Evolutionary conservation across 2,888 invertebrate genomes (phyloP), one percentile per base, ranked within the genome.

Genomic region (Miltochrista miniata): DNA sequence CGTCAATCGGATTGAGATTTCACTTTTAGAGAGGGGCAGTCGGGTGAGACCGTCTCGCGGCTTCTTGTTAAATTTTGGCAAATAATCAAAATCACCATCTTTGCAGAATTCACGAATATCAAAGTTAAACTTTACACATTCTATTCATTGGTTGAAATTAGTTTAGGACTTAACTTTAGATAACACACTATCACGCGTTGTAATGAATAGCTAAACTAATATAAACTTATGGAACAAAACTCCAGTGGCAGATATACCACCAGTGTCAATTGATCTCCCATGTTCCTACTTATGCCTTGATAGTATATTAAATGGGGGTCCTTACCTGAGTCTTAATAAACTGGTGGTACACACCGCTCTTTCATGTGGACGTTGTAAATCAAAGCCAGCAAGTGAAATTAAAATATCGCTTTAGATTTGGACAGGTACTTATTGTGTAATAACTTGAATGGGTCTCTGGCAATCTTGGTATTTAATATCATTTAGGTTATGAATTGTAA

Each of bases 331-430:
- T 34, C 62, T 34, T 40, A 24, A 48, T 54, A 57, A 43, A 45
- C 40, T 65, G 79, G 83, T 69, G 54, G 70, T 74, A 77, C 80
- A 78, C 79, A 83, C 72, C 75, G 74, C 80, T 82, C 85, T 85
- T 85, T 81, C 82, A 81, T 80, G 81, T 79, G 81, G 78, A 76
- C 68, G 72, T 74, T 81, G 74, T 87, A 86, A 87, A 87, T 87
- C 86, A 86, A 76, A 68, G 74, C 74, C 68, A 78, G 70, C 76
- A 71, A 79, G 70, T 79, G 71, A 85, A 84, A 88, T 87, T 86
- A 85, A 87, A 87, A 85, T 76, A 71, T 72, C 70, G 64, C 51
- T 55, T 65, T 61, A 75, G 69, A 71, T 74, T 75, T 67, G 59
- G 67, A 63, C 51, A 61, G 67, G 62, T 66, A 61, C 60, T 66